These are phyloP conservation scores for Phylloscopus collybita DNA, from an alignment of 2,797 vertebrate species.

Conservation along the genomic window DNA sequence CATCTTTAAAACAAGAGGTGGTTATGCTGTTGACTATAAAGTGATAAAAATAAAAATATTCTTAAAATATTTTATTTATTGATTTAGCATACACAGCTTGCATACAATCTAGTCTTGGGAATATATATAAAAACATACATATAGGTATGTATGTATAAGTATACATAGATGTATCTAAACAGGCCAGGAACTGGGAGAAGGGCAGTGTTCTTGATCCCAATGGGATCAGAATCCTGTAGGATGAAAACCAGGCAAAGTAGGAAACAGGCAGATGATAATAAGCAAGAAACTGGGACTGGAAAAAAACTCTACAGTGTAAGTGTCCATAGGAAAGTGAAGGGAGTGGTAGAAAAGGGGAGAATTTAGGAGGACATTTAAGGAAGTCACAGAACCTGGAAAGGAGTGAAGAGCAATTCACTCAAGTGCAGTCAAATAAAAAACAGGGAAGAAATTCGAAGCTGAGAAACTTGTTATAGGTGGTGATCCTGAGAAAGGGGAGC, in stretches of 20 bases:
- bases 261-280: neutral
- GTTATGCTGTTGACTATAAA: neutral
- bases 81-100: neutral
- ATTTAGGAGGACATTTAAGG: neutral
- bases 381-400: neutral
- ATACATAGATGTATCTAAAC: neutral
- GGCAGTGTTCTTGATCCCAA: neutral
- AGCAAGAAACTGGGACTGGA: neutral
- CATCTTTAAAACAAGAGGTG: slow-evolving; percentile 34
- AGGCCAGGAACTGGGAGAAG: neutral
- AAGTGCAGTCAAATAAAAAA: slow-evolving; percentile 11
- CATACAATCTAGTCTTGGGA: neutral
- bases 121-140: neutral
- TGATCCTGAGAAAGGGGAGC: slow-evolving; percentile 50
- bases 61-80: slow-evolving; percentile 2
- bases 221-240: neutral
- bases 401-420: neutral
- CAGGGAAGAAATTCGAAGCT: neutral
- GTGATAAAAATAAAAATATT: neutral
- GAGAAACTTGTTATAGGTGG: slow-evolving; percentile 46
- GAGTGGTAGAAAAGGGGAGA: neutral
- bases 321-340: neutral
- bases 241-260: neutral
- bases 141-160: neutral
- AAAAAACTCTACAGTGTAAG: neutral